Conservation (phyloP, 2,888 invertebrate genomes). For the Melolontha melolontha region DNA sequence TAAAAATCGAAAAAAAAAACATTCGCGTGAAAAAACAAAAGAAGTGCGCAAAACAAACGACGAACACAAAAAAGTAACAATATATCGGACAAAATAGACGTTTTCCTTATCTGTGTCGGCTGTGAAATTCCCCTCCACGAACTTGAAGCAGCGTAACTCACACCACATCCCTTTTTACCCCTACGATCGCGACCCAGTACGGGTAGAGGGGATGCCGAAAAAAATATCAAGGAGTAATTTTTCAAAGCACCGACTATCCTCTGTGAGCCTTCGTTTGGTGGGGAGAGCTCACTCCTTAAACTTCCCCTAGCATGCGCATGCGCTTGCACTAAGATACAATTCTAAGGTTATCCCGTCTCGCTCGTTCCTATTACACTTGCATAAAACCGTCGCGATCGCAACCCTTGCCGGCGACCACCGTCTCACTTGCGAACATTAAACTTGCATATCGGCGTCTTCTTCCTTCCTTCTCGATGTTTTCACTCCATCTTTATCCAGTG, state of each 20-base stretch:
- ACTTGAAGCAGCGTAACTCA: slow-evolving; percentile 12
- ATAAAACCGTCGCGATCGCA: slow-evolving; percentile 58
- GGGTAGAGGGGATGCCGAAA: slow-evolving; percentile 59
- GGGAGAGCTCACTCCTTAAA: slow-evolving; percentile 64
- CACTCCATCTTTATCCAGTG: slow-evolving; percentile 55
- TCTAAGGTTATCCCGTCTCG: slow-evolving; percentile 63
- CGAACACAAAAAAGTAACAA: too few relatives aligned
- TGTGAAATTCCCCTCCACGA: slow-evolving; percentile 33
- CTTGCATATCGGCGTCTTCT: slow-evolving; percentile 60
- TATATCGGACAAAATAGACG: too few relatives aligned
- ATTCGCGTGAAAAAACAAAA: too few relatives aligned
- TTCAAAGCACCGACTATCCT: slow-evolving; percentile 48
- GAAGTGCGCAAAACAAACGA: too few relatives aligned
- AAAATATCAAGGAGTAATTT: slow-evolving; percentile 60
- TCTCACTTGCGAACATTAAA: slow-evolving; percentile 59
- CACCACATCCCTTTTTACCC: slow-evolving; percentile 7
- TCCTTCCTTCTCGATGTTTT: slow-evolving; percentile 61
- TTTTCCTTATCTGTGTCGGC: background rate
- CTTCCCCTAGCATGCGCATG: slow-evolving; percentile 58
- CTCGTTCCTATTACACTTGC: slow-evolving; percentile 59
- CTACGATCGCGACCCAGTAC: slow-evolving; percentile 26
- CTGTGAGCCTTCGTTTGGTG: slow-evolving; percentile 42
- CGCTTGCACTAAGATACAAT: slow-evolving; percentile 63
- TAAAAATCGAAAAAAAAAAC: too few relatives aligned
- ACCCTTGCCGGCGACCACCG: slow-evolving; percentile 58